Conservation (phyloP, 2,113 vertebrate species). For the Leiothrix lutea region DNA sequence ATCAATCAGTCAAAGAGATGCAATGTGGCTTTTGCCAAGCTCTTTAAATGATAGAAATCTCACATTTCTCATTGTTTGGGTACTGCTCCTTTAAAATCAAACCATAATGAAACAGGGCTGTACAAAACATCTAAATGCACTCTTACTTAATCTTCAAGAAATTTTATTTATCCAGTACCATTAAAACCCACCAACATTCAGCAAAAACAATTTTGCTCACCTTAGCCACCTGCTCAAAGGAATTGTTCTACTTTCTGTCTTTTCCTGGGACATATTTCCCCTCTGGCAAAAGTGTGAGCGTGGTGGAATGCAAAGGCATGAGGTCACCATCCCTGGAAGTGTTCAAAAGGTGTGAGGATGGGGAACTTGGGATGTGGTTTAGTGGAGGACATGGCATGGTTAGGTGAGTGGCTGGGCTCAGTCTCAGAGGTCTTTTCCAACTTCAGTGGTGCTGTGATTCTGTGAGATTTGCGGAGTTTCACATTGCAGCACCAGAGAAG, state of each 20-base stretch:
- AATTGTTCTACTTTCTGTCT: neutral
- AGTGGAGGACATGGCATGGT: neutral
- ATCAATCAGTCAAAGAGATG: constrained; percentile 4
- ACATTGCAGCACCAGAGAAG: neutral
- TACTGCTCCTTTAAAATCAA: constrained; percentile 21
- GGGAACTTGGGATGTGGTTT: neutral
- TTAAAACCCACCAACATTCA: neutral
- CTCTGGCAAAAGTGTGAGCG: fast-evolving
- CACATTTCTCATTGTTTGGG: neutral
- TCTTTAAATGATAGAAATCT: constrained; percentile 20
- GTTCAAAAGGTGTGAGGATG: neutral
- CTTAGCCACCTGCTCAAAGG: neutral
- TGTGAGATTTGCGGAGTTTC: neutral
- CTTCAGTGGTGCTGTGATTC: neutral
- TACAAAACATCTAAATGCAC: neutral
- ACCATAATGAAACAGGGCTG: neutral
- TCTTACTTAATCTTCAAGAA: neutral
- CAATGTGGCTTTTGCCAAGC: neutral
- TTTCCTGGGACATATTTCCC: neutral
- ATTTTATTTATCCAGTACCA: neutral
- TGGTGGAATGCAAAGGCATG: neutral
- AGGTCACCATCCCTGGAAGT: neutral
- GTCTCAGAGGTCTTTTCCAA: neutral
- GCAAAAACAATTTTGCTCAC: neutral
- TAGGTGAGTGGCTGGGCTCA: fast-evolving